A percentile compares a stretch with the other conserved stretches of the same genome.
Evolutionary conservation across 2,113 vertebrate species (phyloP).

Genomic region (Oryzias javanicus): DNA sequence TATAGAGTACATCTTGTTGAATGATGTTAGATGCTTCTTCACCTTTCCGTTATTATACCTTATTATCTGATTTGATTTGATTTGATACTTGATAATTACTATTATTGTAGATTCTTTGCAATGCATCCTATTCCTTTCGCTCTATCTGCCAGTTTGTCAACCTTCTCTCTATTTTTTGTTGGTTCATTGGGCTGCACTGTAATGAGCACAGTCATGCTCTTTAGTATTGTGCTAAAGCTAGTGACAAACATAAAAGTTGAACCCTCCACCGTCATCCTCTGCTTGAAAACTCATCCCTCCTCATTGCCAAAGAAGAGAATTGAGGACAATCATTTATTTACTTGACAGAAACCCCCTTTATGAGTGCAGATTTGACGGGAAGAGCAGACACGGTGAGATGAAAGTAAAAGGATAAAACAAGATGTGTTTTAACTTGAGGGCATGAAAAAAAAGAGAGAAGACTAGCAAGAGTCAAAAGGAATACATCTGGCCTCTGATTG

Average conservation of each 20-base stretch:
- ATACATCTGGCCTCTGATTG: constrained; percentile 34
- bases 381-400: constrained; percentile 26
- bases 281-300: background rate
- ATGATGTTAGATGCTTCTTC: constrained; percentile 43
- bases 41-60: constrained; percentile 51
- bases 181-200: too few species aligned
- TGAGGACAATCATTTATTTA: too few species aligned
- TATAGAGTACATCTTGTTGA: constrained; percentile 44
- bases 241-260: background rate
- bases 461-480: constrained; percentile 14
- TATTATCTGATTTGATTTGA: too few species aligned
- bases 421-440: constrained; percentile 31
- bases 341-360: constrained; percentile 37
- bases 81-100: constrained; percentile 27
- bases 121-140: too few species aligned
- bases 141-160: too few species aligned
- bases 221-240: too few species aligned
- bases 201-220: too few species aligned
- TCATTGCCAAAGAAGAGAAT: background rate
- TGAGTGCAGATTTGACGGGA: constrained; percentile 23
- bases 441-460: constrained; percentile 7
- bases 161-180: too few species aligned
- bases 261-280: background rate
- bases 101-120: constrained; percentile 14
- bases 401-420: constrained; percentile 24